Base-by-base conservation (phyloP, 2,113 vertebrate genomes). In the Poicephalus gulielmi region DNA sequence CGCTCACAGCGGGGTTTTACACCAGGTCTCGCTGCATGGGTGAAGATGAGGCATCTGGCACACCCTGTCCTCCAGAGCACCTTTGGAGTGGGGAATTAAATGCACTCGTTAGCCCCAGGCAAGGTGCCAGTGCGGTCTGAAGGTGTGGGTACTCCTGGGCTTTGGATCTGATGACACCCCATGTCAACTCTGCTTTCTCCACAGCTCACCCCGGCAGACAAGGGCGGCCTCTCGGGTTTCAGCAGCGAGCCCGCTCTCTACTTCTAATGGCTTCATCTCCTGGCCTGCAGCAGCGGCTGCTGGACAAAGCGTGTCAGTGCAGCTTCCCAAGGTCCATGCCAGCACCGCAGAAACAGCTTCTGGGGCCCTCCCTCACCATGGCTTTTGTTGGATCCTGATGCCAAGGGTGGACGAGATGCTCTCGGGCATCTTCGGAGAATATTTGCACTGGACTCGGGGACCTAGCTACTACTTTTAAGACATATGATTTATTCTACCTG, bases 171-270 rank as follows among this genome's bases (percentile, higher is more conserved):
- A 19, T 62, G 23, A 71, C 39, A 22, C 4, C 18, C 39, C 3
- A 0, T 49, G 52, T 60, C 35, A 39, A 49, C 74, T 95, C 53
- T 75, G 88, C 90, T 96, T 68, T 64, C 91, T 82, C 95, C 66
- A 4, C 96, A 99, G 99, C 98, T 99, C 92, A 99, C 99, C 2
- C 99, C 99, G 2, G 99, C 99, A 3, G 98, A 99, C 92, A 98
- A 98, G 97, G 98, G 98, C 5, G 98, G 98, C 9, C 98, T 99
- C 70, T 98, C 99, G 0, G 99, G 99, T 98, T 99, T 99, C 98
- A 99, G 99, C 97, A 99, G 99, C 8, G 99, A 99, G 92, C 99
- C 99, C 2, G 99, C 99, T 13, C 99, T 99, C 33, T 99, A 99
- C 86, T 99, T 99, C 97, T 99, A 98, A 99, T 63, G 6, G 11